Conservation (phyloP, 2,888 invertebrate species). For the Penaeus monodon region DNA sequence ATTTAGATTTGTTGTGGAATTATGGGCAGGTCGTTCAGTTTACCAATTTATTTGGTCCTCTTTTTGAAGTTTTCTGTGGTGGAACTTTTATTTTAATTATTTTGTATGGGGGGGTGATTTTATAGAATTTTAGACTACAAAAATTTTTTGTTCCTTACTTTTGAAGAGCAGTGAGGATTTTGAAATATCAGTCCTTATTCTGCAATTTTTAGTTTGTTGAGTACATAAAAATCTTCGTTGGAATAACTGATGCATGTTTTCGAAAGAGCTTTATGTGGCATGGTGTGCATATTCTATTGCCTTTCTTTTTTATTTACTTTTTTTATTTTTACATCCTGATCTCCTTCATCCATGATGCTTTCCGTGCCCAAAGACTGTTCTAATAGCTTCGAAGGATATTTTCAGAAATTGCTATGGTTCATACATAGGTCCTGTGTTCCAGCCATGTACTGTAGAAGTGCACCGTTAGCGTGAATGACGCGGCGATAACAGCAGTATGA, state of each 20-base stretch:
- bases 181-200: too few relatives aligned
- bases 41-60: too few relatives aligned
- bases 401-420: conserved; percentile 1
- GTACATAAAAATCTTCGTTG: not conserved
- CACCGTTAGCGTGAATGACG: conserved; percentile 22
- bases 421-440: conserved; percentile 28
- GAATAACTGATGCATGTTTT: too few relatives aligned
- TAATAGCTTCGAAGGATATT: conserved; percentile 20
- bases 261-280: too few relatives aligned
- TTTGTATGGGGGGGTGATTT: not conserved
- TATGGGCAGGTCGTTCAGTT: too few relatives aligned
- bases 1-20: conserved; percentile 4
- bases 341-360: conserved; percentile 42
- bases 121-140: too few relatives aligned
- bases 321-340: conserved; percentile 4
- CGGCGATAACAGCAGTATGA: conserved; percentile 12
- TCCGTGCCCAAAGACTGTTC: conserved; percentile 37
- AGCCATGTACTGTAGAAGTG: conserved; percentile 34
- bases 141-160: too few relatives aligned
- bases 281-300: too few relatives aligned
- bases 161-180: too few relatives aligned
- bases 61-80: too few relatives aligned
- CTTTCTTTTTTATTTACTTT: not conserved
- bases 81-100: not conserved
- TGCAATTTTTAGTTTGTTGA: not conserved